Evolutionary conservation across 1,140 invertebrate species (phyloP).

Genomic region (Caenorhabditis inopinata): DNA sequence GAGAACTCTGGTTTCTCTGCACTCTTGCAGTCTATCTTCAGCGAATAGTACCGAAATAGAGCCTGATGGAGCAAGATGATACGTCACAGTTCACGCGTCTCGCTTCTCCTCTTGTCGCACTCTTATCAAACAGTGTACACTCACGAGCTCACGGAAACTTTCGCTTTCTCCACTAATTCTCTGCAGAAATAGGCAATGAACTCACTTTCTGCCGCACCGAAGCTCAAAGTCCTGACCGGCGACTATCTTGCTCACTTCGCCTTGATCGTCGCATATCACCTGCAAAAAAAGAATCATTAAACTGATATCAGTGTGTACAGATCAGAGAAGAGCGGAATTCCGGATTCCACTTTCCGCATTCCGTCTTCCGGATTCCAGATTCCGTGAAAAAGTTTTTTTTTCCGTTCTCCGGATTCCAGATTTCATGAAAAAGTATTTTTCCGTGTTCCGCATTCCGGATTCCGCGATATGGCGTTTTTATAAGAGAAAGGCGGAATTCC

Average conservation of each 20-base stretch:
- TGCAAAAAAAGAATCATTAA: neutral
- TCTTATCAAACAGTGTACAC: neutral
- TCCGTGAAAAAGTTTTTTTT: too few species aligned
- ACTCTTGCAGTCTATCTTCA: neutral
- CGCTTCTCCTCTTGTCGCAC: neutral
- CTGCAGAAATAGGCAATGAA: neutral
- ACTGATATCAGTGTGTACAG: too few species aligned
- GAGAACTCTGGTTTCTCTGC: neutral
- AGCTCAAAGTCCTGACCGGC: conserved; percentile 24
- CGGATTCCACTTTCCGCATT: too few species aligned
- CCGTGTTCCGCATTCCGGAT: too few species aligned
- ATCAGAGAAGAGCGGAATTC: too few species aligned
- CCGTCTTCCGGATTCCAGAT: too few species aligned
- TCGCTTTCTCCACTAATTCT: neutral
- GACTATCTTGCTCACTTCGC: conserved; percentile 13
- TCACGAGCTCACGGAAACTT: neutral
- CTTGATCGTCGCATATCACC: conserved; percentile 14
- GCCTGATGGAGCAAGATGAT: too few species aligned
- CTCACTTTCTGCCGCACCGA: conserved; percentile 11
- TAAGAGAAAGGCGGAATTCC: too few species aligned
- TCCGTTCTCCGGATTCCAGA: too few species aligned
- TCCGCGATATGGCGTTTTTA: too few species aligned
- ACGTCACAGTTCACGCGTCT: conserved; percentile 19
- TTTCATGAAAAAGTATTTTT: too few species aligned
- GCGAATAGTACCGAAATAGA: neutral